Conservation (phyloP, 2,797 vertebrate species). For the Myotis pilosus region DNA sequence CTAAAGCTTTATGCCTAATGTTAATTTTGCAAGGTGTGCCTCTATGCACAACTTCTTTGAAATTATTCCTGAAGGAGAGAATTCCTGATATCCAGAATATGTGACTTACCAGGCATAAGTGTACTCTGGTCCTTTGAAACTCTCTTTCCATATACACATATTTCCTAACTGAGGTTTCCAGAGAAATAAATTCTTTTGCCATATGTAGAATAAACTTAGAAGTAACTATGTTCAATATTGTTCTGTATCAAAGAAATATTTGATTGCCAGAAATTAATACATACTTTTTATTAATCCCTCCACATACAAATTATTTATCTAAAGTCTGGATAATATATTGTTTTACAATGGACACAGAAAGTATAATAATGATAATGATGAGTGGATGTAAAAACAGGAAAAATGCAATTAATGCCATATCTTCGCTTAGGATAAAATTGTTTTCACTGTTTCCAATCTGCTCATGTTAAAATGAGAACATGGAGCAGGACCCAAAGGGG, state of each 20-base stretch:
- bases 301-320: not conserved
- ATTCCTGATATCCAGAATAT: not conserved
- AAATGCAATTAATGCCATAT: not conserved
- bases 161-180: not conserved
- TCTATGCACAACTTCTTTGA: not conserved
- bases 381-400: not conserved
- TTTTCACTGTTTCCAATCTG: not conserved
- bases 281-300: not conserved
- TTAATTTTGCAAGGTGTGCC: not conserved
- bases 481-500: not conserved
- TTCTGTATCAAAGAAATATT: not conserved
- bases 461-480: not conserved
- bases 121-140: not conserved
- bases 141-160: not conserved
- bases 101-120: not conserved
- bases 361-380: not conserved
- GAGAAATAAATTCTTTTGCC: not conserved
- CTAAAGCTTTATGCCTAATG: not conserved
- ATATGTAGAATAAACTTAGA: not conserved
- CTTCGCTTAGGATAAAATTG: not conserved
- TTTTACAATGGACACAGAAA: not conserved
- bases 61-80: not conserved
- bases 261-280: not conserved
- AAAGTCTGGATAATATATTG: not conserved
- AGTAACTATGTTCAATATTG: not conserved